Evolutionary conservation across 1,140 invertebrate species (phyloP).

Genomic region (Maniola jurtina): DNA sequence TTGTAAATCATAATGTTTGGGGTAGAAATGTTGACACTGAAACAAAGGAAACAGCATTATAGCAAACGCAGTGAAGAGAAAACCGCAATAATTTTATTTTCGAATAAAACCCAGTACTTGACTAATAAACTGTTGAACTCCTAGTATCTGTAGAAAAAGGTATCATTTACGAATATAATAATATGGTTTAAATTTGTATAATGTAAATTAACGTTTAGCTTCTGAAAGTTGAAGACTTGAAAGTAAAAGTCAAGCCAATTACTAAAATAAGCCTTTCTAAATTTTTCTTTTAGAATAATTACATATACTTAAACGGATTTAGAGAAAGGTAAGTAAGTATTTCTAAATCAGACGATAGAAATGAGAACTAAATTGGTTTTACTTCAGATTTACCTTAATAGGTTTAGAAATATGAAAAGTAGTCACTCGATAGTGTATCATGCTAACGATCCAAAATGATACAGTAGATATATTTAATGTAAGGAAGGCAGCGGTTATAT

Average conservation of each 20-base stretch:
- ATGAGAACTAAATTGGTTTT: background rate
- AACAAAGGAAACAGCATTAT: slow-evolving; percentile 54
- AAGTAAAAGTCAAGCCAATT: slow-evolving; percentile 20
- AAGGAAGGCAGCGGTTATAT: no score
- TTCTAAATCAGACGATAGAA: slow-evolving; percentile 8
- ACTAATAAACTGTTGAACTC: background rate
- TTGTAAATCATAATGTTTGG: slow-evolving; percentile 79
- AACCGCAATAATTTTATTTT: background rate
- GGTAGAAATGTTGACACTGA: slow-evolving; percentile 77
- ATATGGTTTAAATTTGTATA: no score
- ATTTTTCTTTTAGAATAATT: slow-evolving; percentile 27
- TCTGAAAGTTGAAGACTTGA: slow-evolving; percentile 23
- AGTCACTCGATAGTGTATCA: no score
- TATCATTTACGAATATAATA: slow-evolving; percentile 3
- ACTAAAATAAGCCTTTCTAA: slow-evolving; percentile 32
- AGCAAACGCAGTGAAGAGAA: background rate
- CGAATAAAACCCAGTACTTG: background rate
- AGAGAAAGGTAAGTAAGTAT: slow-evolving; percentile 22
- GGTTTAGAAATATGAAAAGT: no score
- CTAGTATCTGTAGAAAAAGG: background rate
- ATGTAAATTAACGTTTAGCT: background rate
- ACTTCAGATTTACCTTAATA: no score
- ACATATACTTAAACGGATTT: background rate
- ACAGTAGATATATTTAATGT: no score
- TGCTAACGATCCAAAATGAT: no score